Evolutionary conservation across 2,888 invertebrate genomes (phyloP).

Genomic region (Holacanthella duospinosa): DNA sequence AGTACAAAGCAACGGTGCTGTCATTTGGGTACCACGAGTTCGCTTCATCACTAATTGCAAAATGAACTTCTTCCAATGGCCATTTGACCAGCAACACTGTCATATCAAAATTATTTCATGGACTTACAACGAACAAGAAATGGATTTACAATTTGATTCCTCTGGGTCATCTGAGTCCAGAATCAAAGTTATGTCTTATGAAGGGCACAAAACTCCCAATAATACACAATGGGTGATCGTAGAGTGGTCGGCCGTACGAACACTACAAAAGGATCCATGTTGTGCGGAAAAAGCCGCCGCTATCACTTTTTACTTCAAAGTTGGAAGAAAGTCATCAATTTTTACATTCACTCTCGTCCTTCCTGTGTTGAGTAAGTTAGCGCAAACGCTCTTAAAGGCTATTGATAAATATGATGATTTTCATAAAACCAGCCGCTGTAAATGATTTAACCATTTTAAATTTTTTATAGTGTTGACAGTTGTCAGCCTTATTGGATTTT

Average conservation of each 20-base stretch:
- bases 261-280: conserved; percentile 41
- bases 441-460: conserved; percentile 6
- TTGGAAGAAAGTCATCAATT: conserved; percentile 50
- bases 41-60: conserved; percentile 57
- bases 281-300: conserved; percentile 50
- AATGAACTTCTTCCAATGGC: conserved; percentile 60
- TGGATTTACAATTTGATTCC: conserved; percentile 19
- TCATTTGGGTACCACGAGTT: conserved; percentile 58
- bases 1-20: conserved; percentile 46
- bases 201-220: conserved; percentile 5
- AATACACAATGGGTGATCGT: conserved; percentile 48
- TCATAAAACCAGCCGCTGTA: neutral
- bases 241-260: conserved; percentile 40
- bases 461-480: conserved; percentile 49
- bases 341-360: conserved; percentile 53
- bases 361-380: conserved; percentile 49
- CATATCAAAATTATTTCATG: conserved; percentile 61
- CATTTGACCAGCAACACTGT: conserved; percentile 59
- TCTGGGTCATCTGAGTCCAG: neutral
- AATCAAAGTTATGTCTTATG: neutral
- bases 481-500: conserved; percentile 52
- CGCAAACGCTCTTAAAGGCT: neutral
- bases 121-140: conserved; percentile 46
- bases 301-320: conserved; percentile 46
- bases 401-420: conserved; percentile 5